Base-by-base conservation (phyloP, 2,797 vertebrate genomes). In the Sebastes hopkinsi region DNA sequence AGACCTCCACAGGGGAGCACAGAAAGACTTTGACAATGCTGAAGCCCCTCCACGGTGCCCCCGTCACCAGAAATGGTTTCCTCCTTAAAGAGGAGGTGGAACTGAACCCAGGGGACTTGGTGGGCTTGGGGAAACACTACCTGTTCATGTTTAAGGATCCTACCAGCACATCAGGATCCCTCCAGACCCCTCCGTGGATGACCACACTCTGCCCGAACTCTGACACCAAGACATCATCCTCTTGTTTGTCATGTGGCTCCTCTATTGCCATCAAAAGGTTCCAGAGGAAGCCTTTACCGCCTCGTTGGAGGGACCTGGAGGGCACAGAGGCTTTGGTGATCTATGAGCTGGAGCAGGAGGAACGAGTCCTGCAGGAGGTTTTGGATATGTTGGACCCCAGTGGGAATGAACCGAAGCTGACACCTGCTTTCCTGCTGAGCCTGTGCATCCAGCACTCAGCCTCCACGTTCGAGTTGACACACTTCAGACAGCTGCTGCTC, bases 141-240 rank as follows among this genome's bases (percentile, higher is more conserved):
- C 84, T 97, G 62, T 95, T 97, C 82, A 93, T 97, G 94, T 97
- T 95, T 76, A 96, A 96, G 82, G 96, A 97, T 84, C 96, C 96
- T 10, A 95, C 95, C 2, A 81, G 81, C 69, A 7, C 72, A 5
- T 34, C 89, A 0, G 87, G 83, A 2, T 64, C 88, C 23, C 73
- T 75, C 0, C 90, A 92, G 30, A 80, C 91, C 2, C 92, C 93
- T 3, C 84, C 86, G 1, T 96, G 95, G 95, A 94, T 95, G 93
- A 80, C 88, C 58, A 87, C 87, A 46, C 88, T 95, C 16, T 93
- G 91, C 70, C 90, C 87, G 0, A 72, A 79, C 77, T 76, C 78
- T 2, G 74, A 89, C 0, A 22, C 75, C 3, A 87, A 87, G 56
- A 67, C 14, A 0, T 55, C 71, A 0, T 83, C 88, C 20, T 81